Conservation (phyloP, 35 echinoderm and acorn worm species). For the Strongylocentrotus purpuratus region DNA sequence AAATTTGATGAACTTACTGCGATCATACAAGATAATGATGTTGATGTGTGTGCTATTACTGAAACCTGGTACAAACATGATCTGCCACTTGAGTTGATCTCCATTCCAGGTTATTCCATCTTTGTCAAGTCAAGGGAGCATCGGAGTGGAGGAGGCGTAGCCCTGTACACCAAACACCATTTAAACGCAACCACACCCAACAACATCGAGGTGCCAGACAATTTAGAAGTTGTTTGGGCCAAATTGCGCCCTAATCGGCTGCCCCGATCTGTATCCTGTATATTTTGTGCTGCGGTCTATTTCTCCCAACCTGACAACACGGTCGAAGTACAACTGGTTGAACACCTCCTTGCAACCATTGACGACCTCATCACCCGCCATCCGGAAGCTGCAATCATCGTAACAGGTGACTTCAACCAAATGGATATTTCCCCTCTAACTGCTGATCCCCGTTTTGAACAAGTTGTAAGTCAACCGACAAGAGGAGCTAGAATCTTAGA, state of each 20-base stretch:
- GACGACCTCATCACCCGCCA: constrained; percentile 29
- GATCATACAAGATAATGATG: neutral
- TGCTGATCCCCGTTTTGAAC: neutral
- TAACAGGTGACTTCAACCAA: constrained; percentile 59
- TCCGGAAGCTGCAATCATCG: constrained; percentile 44
- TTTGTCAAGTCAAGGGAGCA: neutral
- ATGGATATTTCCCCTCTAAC: constrained; percentile 13
- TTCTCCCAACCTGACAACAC: constrained; percentile 6
- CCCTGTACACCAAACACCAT: neutral
- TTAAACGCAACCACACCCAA: neutral
- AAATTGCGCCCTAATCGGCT: constrained; percentile 46
- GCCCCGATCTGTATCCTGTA: constrained; percentile 7
- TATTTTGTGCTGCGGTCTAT: neutral
- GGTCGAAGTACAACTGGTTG: neutral
- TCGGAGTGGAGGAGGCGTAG: neutral
- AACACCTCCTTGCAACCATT: constrained; percentile 17
- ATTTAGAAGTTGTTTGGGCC: constrained; percentile 40
- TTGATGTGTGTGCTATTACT: constrained; percentile 7
- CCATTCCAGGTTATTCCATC: constrained; percentile 16
- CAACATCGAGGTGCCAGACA: constrained; percentile 21
- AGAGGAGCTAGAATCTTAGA: constrained; percentile 57
- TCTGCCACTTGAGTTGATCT: neutral
- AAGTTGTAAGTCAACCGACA: constrained; percentile 60
- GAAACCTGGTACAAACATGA: constrained; percentile 32
- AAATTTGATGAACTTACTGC: constrained; percentile 20